Base-by-base conservation (phyloP, 1,140 invertebrate genomes). In the Colletes gigas region DNA sequence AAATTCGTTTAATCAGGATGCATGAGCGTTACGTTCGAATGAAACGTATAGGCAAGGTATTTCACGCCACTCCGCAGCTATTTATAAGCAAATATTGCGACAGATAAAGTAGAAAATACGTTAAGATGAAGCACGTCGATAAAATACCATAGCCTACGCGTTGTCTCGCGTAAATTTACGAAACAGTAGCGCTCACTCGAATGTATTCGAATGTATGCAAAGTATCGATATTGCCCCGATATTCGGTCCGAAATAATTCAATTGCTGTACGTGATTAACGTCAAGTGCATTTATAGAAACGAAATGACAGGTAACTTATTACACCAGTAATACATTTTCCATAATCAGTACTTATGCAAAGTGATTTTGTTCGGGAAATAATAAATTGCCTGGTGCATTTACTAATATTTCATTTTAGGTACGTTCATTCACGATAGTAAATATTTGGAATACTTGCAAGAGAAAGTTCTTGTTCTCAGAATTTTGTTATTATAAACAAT, bases 1-100 rank as follows among this genome's bases (percentile, higher is more conserved):
- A 78, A 78, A 78, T 70, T 70, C 44, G 19, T n/a, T 78, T 62
- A 78, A 78, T 70, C 75, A 50, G n/a, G 14, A 70, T 62, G 12
- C 55, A 52, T 9, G 54, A 41, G 15, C n/a, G 14, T 17, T 19
- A 14, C 47, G 55, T 21, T 41, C n/a, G 62, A 70, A 52, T 41
- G 67, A 41, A 52, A 78, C 14, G 12, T 55, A 21, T 21, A 14
- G 4, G 55, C 15, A 17, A n/a, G 41, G 8, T 69, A 77, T 69
- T 70, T 60, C 21, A 14, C 60, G 21, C 15, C 19, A 55, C 4
- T 9, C 12, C 4, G 12, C 21, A 3, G 44, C 44, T 70, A 52
- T 78, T 78, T 60, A 21, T 62, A 75, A 75, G 50, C 62, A 44
- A 30, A 54, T 21, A 66, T 21, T 50, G 41, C 52, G n/a, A 21